phyloP scores from a whole-genome alignment of 2,888 invertebrate species.

The Carterocephalus palaemon region DNA sequence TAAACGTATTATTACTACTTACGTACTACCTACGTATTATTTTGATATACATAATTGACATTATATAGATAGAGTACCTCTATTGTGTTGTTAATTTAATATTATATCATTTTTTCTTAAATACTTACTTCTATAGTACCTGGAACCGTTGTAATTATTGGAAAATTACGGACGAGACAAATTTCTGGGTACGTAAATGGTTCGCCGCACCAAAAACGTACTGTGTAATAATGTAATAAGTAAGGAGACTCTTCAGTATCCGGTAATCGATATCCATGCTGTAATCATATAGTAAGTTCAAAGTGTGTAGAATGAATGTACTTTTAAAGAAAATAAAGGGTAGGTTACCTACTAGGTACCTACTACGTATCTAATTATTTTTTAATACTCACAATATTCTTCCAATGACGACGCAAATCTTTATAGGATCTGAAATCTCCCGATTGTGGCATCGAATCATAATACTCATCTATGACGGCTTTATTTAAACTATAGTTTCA shows the following conservation, averaged over 20 bases:
- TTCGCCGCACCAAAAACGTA: slow-evolving; percentile 69
- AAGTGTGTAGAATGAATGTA: no score
- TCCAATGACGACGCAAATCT: slow-evolving; percentile 74
- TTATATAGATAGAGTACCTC: no score
- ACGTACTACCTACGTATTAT: no score
- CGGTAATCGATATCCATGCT: slow-evolving; percentile 70
- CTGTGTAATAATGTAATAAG: slow-evolving; percentile 50
- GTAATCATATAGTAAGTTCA: background rate
- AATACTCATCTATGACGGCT: slow-evolving; percentile 54
- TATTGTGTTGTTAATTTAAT: no score
- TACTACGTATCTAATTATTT: no score
- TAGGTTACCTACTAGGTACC: no score
- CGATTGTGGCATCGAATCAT: slow-evolving; percentile 42
- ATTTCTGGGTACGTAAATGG: slow-evolving; percentile 62
- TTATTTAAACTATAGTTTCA: slow-evolving; percentile 54
- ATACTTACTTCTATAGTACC: slow-evolving; percentile 47
- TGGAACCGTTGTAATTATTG: slow-evolving; percentile 56
- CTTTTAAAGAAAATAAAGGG: no score
- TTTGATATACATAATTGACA: no score
- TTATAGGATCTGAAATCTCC: slow-evolving; percentile 63
- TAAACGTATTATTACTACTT: no score
- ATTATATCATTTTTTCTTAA: background rate
- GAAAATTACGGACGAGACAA: slow-evolving; percentile 55
- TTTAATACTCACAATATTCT: slow-evolving; percentile 73
- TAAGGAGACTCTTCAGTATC: slow-evolving; percentile 51